A percentile compares a stretch with the other conserved stretches of the same genome.
phyloP scores from a whole-genome alignment of 2,797 vertebrate species.

The Phrynocephalus guinanensis region DNA sequence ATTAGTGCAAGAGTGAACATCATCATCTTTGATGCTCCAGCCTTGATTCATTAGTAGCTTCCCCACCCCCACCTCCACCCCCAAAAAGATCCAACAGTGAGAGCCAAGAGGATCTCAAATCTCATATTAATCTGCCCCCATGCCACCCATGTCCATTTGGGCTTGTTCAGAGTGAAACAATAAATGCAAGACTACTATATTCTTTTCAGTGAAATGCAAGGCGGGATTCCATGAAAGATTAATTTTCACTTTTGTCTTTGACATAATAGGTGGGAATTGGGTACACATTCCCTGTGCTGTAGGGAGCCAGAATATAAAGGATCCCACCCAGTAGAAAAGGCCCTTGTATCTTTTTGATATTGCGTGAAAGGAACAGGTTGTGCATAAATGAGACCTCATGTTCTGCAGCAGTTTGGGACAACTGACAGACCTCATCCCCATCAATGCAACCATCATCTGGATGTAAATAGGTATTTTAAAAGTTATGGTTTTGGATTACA shows the following conservation, averaged over 20 bases:
- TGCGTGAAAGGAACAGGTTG: background rate
- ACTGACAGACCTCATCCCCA: background rate
- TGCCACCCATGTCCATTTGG: background rate
- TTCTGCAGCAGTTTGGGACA: background rate
- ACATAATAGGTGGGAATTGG: conserved; percentile 7
- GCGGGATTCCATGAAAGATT: conserved; percentile 8
- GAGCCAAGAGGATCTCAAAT: conserved; percentile 12
- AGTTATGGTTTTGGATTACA: background rate
- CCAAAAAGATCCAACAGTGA: background rate
- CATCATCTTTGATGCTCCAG: conserved; percentile 8
- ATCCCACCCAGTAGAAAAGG: background rate
- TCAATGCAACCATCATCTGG: background rate
- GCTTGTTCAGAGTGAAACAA: background rate
- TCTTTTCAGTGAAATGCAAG: background rate
- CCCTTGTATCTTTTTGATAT: background rate
- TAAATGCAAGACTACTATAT: background rate
- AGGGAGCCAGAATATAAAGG: background rate
- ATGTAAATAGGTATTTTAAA: background rate
- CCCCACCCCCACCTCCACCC: no score
- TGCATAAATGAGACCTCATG: background rate
- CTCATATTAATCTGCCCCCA: background rate
- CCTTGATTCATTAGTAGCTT: conserved; percentile 11
- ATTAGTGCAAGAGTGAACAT: conserved; percentile 24
- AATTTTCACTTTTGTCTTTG: conserved; percentile 29
- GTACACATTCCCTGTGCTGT: background rate